Evolutionary conservation across 2,797 vertebrate species (phyloP).

Genomic region (Adelosebastes latens): DNA sequence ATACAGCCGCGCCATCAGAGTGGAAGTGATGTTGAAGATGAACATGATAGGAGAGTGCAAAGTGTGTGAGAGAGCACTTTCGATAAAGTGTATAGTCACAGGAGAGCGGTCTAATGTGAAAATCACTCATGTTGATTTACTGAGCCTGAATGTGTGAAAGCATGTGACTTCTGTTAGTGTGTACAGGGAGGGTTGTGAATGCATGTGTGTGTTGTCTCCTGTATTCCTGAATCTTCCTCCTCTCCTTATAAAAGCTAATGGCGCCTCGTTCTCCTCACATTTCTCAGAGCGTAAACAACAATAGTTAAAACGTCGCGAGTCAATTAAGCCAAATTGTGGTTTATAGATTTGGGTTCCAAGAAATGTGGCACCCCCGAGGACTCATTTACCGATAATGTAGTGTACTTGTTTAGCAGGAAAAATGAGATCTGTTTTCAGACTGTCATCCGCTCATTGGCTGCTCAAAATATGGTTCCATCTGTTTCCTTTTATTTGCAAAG

Average conservation of each 20-base stretch:
- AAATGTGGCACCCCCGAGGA: slow-evolving; percentile 36
- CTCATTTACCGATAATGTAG: slow-evolving; percentile 44
- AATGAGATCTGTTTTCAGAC: slow-evolving; percentile 26
- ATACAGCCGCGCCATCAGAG: not conserved
- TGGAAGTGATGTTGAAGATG: slow-evolving; percentile 52
- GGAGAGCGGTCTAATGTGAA: slow-evolving; percentile 49
- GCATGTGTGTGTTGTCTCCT: not conserved
- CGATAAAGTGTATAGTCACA: slow-evolving; percentile 54
- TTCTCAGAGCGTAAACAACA: slow-evolving; percentile 40
- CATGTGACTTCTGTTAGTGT: not conserved
- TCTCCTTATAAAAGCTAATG: slow-evolving; percentile 12
- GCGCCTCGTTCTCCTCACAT: slow-evolving; percentile 16
- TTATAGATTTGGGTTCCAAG: slow-evolving; percentile 45
- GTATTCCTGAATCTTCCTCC: not conserved
- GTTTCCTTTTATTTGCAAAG: slow-evolving; percentile 5
- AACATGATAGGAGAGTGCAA: slow-evolving; percentile 43
- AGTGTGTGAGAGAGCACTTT: slow-evolving; percentile 62
- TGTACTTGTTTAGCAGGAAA: slow-evolving; percentile 39
- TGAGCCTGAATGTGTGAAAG: not conserved
- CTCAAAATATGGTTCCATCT: slow-evolving; percentile 36
- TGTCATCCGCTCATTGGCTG: slow-evolving; percentile 43
- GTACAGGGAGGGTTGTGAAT: not conserved
- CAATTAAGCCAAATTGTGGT: slow-evolving; percentile 57
- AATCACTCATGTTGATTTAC: slow-evolving; percentile 63
- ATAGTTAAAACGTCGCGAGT: slow-evolving; percentile 39